A percentile compares a stretch with the other conserved stretches of the same genome.
Evolutionary conservation across 1,140 invertebrate genomes (phyloP).

Genomic region (Orius laevigatus): DNA sequence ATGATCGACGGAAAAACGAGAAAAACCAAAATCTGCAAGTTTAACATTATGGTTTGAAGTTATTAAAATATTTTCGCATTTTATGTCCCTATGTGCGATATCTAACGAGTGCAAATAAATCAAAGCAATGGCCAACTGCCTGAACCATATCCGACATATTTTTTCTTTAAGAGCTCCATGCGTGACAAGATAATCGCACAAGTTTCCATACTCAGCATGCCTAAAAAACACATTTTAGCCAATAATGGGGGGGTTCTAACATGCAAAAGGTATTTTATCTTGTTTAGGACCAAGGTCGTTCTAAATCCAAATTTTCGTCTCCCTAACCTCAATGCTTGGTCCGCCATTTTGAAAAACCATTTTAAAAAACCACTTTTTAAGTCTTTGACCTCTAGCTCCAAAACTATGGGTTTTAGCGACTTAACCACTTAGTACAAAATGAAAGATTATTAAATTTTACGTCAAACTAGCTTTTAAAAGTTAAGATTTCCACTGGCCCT

Average conservation of each 20-base stretch:
- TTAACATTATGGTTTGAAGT: constrained; percentile 53
- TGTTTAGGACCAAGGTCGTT: too few relatives aligned
- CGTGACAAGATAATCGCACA: constrained; percentile 42
- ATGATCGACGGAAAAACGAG: constrained; percentile 31
- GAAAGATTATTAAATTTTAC: too few relatives aligned
- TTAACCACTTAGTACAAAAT: too few relatives aligned
- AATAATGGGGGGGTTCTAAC: too few relatives aligned
- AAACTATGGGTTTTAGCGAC: too few relatives aligned
- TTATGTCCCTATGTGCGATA: constrained; percentile 56
- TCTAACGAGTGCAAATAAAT: constrained; percentile 54
- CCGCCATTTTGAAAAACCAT: too few relatives aligned
- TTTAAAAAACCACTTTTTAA: too few relatives aligned
- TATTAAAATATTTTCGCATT: constrained; percentile 62
- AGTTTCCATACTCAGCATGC: constrained; percentile 45
- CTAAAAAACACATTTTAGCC: constrained; percentile 9
- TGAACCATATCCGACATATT: constrained; percentile 46
- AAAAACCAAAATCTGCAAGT: constrained; percentile 71
- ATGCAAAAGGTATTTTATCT: too few relatives aligned
- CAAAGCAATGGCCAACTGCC: constrained; percentile 43
- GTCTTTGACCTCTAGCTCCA: too few relatives aligned
- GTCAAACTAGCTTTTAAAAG: too few relatives aligned
- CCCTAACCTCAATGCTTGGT: constrained; percentile 31
- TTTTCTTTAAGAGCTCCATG: constrained; percentile 43
- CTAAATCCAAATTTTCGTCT: too few relatives aligned
- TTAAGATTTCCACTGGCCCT: too few relatives aligned